Conservation (phyloP, 2,113 vertebrate genomes). For the Pluvialis apricaria region DNA sequence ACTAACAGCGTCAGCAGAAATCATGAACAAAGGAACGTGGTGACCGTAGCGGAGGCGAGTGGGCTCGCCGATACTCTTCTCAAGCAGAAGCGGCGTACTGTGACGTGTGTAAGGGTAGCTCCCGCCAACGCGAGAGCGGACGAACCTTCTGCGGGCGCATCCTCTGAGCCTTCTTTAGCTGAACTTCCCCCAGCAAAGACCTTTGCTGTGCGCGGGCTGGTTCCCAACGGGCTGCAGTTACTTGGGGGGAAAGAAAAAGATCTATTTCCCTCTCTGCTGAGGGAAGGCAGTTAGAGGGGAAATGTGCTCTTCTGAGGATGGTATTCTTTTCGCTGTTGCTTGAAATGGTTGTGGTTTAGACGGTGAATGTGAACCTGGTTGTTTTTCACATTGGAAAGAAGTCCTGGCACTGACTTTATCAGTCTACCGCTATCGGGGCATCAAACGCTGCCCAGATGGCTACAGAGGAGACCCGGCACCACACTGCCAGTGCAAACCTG, state of each 20-base stretch:
- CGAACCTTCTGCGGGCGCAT: not conserved
- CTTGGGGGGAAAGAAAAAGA: rapidly evolving
- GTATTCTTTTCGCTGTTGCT: not conserved
- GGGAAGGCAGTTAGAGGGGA: not conserved
- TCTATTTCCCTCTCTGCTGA: not conserved
- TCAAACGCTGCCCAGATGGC: not conserved
- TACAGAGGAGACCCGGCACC: not conserved
- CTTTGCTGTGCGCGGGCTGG: not conserved
- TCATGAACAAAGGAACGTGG: not conserved
- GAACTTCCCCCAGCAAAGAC: not conserved
- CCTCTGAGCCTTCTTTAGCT: not conserved
- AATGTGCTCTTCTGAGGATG: not conserved
- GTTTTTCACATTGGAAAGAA: not conserved
- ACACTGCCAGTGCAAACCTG: not conserved
- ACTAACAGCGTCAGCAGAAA: not conserved
- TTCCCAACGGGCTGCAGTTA: not conserved
- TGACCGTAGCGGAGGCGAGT: not conserved
- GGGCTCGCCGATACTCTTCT: not conserved
- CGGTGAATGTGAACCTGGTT: not conserved
- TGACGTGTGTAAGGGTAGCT: not conserved
- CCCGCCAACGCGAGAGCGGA: not conserved
- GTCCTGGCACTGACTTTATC: not conserved
- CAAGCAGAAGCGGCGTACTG: not conserved
- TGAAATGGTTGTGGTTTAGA: not conserved
- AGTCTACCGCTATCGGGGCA: not conserved